phyloP scores from a whole-genome alignment of 1,140 invertebrate species.

The Papilio polytes region DNA sequence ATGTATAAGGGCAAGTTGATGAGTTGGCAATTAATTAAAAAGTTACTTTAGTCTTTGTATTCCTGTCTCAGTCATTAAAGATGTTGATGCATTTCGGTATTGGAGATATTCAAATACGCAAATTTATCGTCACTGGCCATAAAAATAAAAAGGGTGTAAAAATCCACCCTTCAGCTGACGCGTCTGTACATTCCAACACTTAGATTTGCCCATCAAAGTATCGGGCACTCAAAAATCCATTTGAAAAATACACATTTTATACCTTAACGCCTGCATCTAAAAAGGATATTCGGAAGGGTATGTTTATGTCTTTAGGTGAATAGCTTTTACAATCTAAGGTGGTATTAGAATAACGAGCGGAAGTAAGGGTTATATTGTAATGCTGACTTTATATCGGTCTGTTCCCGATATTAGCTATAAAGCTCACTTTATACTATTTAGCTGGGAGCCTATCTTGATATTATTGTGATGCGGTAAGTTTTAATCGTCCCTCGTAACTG shows the following conservation, averaged over 20 bases:
- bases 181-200: constrained; percentile 74
- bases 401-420: constrained; percentile 69
- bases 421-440: constrained; percentile 55
- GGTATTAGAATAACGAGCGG: constrained; percentile 61
- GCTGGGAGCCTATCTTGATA: constrained; percentile 53
- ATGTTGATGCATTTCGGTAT: constrained; percentile 38
- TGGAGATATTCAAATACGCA: constrained; percentile 69
- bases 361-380: constrained; percentile 62
- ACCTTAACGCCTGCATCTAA: constrained; percentile 54
- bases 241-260: constrained; percentile 82
- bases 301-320: constrained; percentile 60
- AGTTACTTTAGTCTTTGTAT: no score
- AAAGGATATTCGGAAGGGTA: constrained; percentile 64
- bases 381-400: constrained; percentile 56
- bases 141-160: constrained; percentile 80
- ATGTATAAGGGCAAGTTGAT: no score
- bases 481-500: constrained; percentile 74
- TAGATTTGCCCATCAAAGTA: constrained; percentile 83
- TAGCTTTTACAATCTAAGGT: constrained; percentile 65
- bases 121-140: constrained; percentile 75
- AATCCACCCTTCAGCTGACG: constrained; percentile 60
- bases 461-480: constrained; percentile 68
- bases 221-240: constrained; percentile 84
- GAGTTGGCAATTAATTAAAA: no score
- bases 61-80: constrained; percentile 3